phyloP scores from a whole-genome alignment of 2,888 invertebrate genomes.

The Macaria liturata region DNA sequence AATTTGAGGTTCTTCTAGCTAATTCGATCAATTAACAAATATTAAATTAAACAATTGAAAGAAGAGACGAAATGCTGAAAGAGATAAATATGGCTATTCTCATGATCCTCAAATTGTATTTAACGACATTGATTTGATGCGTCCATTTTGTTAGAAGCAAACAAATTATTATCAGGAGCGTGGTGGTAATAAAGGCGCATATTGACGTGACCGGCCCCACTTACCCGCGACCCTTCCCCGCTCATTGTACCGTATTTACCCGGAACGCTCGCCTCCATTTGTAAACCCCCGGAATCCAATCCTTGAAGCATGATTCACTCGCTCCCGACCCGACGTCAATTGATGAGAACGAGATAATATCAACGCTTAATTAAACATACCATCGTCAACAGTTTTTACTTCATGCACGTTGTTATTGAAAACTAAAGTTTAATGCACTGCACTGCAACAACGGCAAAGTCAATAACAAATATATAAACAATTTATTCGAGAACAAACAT shows the following conservation, averaged over 20 bases:
- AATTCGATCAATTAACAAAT: conserved; percentile 18
- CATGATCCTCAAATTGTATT: conserved; percentile 1
- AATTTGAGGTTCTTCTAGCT: conserved; percentile 23
- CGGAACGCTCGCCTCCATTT: conserved; percentile 78
- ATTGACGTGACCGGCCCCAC: conserved; percentile 79
- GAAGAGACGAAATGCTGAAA: not conserved
- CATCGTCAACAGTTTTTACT: not conserved
- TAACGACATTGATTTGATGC: conserved; percentile 32
- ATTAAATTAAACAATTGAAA: not conserved
- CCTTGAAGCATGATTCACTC: conserved; percentile 81
- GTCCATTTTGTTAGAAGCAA: conserved; percentile 55
- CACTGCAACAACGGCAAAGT: conserved; percentile 4
- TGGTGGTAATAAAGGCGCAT: conserved; percentile 75
- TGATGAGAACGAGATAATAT: conserved; percentile 64
- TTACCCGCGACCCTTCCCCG: conserved; percentile 80
- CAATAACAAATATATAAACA: conserved; percentile 14
- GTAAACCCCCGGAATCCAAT: conserved; percentile 80
- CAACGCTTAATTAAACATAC: conserved; percentile 47
- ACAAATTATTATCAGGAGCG: conserved; percentile 73
- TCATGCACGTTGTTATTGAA: not conserved
- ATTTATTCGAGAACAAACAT: conserved; percentile 3
- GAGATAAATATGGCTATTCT: not conserved
- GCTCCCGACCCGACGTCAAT: conserved; percentile 67
- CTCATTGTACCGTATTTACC: conserved; percentile 80
- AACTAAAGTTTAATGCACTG: conserved; percentile 13